Evolutionary conservation across 2,888 invertebrate species (phyloP), one percentile per base, ranked within the genome.

Genomic region (Selenia dentaria): DNA sequence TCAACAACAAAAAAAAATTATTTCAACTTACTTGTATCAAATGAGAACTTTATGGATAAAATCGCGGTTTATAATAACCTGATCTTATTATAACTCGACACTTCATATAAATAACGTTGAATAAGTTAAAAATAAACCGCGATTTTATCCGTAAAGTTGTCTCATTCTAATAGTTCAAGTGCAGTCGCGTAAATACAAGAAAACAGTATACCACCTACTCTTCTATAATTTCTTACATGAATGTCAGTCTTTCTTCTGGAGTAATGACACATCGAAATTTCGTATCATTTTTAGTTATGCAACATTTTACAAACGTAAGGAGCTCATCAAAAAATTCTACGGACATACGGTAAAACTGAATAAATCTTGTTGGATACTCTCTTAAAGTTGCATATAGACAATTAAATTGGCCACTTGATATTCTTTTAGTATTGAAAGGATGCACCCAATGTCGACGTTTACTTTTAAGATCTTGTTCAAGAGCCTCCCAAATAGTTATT

Each of bases 381-480:
- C 41, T 51, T 47, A 47, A 51, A 22, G 38, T 39, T 51, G 46
- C 46, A 46, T 41, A 34, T 45, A 34, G 45, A 45, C 41, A 42
- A 46, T 46, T 14, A 51, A 45, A 51, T 42, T 45, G 41, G 42
- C 46, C 46, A 32, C 39, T 42, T 51, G 39, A 43, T 51, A 46
- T 51, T 47, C 51, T 47, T 47, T 51, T 47, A 47, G 47, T 52
- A 52, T 52, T 48, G 44, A 52, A 52, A 44, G 44, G 48, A 41
- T 48, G n/a, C n/a, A n/a, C n/a, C n/a, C n/a, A n/a, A n/a, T n/a
- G n/a, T n/a, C n/a, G n/a, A n/a, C n/a, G n/a, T 43, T 43, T 42
- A 26, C 35, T 41, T 38, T 48, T 47, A 31, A 26, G 36, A 14
- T 48, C 41, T 48, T 49, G 35, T 43, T 49, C 37, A 13, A 18